Evolutionary conservation across 2,113 vertebrate species (phyloP), one percentile per base, ranked within the genome.

Genomic region (Megaleporinus macrocephalus): DNA sequence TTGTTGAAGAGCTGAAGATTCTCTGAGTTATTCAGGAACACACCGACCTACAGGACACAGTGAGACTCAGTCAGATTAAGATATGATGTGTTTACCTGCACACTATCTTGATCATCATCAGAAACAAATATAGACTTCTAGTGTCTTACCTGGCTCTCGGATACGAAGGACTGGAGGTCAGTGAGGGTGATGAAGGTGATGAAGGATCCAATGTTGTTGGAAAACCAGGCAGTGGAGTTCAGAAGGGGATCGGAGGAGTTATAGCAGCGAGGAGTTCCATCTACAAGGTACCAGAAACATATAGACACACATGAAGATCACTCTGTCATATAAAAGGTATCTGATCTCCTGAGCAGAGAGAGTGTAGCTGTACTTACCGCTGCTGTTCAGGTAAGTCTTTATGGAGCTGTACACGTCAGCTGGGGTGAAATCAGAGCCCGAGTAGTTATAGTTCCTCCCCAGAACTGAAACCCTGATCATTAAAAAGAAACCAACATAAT

Each of bases 141-240:
- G 14, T 16, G 26, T 30, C 4, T 68, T 77, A 77, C 75, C 59
- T 77, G 24, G 61, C 4, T 29, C 6, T 76, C 51, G 27, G 75
- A 47, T 27, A 63, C 18, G 5, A 77, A 77, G n/a, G 75, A 77
- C 26, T 51, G 75, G 24, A 77, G 61, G 26, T 77, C 75, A 47
- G 14, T 65, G 59, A 77, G 22, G 59, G 59, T 49, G 24, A 77
- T 44, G 75, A 77, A 77, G 41, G n/a, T 77, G 26, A 77, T 84
- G 87, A 93, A 93, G 33, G 0, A n/a, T n/a, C 91, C 88, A 0
- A 93, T 89, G 74, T 92, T 55, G 61, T 77, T 74, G 77, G 69
- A 85, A 85, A 93, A 91, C 92, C 92, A 93, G 65, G 88, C 73
- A 1, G 85, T 91, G 26, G 92, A 91, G 73, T 91, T 93, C 0